A percentile compares a stretch with the other conserved stretches of the same genome.
Conservation (phyloP, 2,888 invertebrate genomes). For the Diarsia rubi region DNA sequence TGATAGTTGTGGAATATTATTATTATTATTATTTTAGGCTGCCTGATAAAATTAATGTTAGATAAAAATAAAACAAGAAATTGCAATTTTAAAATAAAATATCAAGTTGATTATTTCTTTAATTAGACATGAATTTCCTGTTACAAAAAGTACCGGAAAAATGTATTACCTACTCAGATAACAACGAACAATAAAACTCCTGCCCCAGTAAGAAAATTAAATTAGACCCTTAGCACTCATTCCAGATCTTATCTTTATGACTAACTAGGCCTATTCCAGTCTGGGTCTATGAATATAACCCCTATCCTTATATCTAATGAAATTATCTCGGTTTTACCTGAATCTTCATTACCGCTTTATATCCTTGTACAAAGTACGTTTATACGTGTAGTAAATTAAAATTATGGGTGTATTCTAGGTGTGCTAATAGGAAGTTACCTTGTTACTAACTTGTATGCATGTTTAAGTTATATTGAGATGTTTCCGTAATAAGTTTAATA, state of each 20-base stretch:
- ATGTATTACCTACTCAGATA: not conserved
- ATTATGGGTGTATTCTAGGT: constrained; percentile 28
- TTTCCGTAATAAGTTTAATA: constrained; percentile 11
- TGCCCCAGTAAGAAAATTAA: constrained; percentile 26
- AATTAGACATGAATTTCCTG: not conserved
- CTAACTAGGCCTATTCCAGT: constrained; percentile 29
- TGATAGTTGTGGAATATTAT: no score
- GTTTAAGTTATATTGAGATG: constrained; percentile 3
- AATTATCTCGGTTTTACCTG: constrained; percentile 57
- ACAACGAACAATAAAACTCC: not conserved
- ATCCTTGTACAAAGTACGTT: constrained; percentile 25
- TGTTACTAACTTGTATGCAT: not conserved
- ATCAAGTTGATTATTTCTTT: not conserved
- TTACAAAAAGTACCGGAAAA: not conserved
- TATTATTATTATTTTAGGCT: no score
- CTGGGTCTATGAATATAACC: constrained; percentile 47
- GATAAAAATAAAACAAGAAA: no score
- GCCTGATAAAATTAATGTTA: no score
- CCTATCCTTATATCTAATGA: constrained; percentile 45
- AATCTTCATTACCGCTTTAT: constrained; percentile 46
- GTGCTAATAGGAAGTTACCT: constrained; percentile 9
- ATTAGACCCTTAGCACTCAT: constrained; percentile 40
- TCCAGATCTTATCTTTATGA: constrained; percentile 47
- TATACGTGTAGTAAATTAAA: constrained; percentile 14
- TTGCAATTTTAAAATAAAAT: no score